phyloP scores from a whole-genome alignment of 2,888 invertebrate species.

The Hirtodrosophila cameraria region DNA sequence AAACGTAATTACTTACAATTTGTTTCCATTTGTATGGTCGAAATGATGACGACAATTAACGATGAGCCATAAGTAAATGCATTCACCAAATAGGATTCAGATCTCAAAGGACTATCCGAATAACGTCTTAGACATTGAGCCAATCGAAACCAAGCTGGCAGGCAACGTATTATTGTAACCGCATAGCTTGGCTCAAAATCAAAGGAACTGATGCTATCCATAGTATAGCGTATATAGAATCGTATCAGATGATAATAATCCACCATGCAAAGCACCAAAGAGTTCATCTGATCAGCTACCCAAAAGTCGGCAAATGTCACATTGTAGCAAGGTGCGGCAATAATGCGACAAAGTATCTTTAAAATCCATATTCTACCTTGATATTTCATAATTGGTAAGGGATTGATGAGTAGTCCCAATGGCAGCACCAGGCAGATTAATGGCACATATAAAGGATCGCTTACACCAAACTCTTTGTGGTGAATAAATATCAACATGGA shows the following conservation, averaged over 20 bases:
- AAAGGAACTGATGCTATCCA: neutral
- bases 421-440: conserved; percentile 90
- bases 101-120: conserved; percentile 91
- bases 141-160: conserved; percentile 98
- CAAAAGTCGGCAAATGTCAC: conserved; percentile 98
- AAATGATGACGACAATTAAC: conserved; percentile 94
- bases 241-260: conserved; percentile 96
- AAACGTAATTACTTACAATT: conserved; percentile 70
- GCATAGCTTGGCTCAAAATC: conserved; percentile 87
- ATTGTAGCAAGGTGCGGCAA: conserved; percentile 94
- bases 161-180: conserved; percentile 91
- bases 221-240: conserved; percentile 87
- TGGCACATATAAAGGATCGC: conserved; percentile 95
- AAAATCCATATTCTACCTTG: conserved; percentile 96
- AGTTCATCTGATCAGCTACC: conserved; percentile 97
- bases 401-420: conserved; percentile 93
- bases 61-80: conserved; percentile 98
- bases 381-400: conserved; percentile 93
- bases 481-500: conserved; percentile 88
- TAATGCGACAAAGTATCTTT: conserved; percentile 89
- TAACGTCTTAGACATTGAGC: conserved; percentile 97
- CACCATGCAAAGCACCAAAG: conserved; percentile 92
- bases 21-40: conserved; percentile 85
- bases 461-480: conserved; percentile 87
- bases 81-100: conserved; percentile 96